Percentiles rank a stretch among this genome's conserved stretches.
phyloP scores from a whole-genome alignment of 2,888 invertebrate genomes.

The Xestoiulus laeticollis region DNA sequence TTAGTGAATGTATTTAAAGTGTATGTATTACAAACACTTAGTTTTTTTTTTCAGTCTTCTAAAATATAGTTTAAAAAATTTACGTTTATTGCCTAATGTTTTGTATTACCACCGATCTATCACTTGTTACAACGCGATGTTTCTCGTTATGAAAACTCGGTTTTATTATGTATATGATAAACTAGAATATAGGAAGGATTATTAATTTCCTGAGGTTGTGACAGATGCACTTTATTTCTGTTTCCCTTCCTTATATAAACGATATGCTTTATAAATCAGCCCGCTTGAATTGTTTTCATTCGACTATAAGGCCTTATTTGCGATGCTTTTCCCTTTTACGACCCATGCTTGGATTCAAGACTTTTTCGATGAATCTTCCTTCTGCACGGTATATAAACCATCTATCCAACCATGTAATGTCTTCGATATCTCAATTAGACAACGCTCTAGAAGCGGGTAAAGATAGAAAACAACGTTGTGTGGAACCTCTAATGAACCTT shows the following conservation, averaged over 20 bases:
- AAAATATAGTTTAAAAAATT: too few relatives aligned
- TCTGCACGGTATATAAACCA: not conserved
- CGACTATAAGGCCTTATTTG: not conserved
- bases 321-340: not conserved
- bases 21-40: too few relatives aligned
- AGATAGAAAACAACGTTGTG: conserved; percentile 3
- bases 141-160: not conserved
- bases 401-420: not conserved
- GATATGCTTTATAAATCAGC: conserved; percentile 14
- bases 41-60: too few relatives aligned
- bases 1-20: too few relatives aligned
- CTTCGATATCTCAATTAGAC: not conserved
- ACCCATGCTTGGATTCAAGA: conserved; percentile 1
- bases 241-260: not conserved
- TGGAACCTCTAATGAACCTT: not conserved
- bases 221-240: not conserved
- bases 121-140: not conserved
- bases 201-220: conserved; percentile 7
- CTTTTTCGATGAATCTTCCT: not conserved
- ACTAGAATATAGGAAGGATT: not conserved
- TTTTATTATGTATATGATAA: not conserved
- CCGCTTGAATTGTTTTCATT: not conserved
- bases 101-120: too few relatives aligned
- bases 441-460: not conserved
- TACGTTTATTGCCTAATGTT: too few relatives aligned